A percentile compares a stretch with the other conserved stretches of the same genome.
Conservation (phyloP, 1,140 invertebrate genomes). For the Drosophila albomicans region DNA sequence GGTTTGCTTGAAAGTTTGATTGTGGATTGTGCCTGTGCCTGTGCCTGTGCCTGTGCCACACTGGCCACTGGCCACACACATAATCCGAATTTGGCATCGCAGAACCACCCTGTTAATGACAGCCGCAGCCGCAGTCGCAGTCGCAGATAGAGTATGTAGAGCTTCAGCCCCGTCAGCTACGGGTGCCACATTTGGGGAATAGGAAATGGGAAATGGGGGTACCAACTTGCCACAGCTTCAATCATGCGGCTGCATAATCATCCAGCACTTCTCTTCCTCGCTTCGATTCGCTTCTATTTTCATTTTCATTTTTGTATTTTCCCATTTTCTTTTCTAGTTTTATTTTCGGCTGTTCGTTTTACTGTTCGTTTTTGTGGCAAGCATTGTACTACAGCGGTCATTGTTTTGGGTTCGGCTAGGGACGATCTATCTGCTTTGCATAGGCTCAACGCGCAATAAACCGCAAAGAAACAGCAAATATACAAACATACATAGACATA, state of each 20-base stretch:
- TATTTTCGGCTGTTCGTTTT: not conserved
- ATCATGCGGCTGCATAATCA: constrained; percentile 58
- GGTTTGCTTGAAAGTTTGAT: constrained; percentile 43
- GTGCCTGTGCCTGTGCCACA: constrained; percentile 18
- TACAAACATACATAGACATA: not conserved
- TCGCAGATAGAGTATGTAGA: no score
- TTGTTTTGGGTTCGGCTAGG: constrained; percentile 35
- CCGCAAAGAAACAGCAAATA: constrained; percentile 25
- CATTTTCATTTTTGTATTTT: not conserved
- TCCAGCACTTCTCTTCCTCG: constrained; percentile 31
- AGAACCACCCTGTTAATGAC: constrained; percentile 56
- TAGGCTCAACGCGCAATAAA: constrained; percentile 48
- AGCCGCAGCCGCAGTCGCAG: constrained; percentile 21
- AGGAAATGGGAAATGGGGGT: not conserved
- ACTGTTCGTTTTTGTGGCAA: not conserved
- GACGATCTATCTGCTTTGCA: constrained; percentile 50
- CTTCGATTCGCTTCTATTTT: no score
- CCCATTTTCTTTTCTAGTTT: not conserved
- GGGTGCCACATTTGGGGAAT: constrained; percentile 5
- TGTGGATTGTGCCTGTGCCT: constrained; percentile 32
- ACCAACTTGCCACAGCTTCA: constrained; percentile 46
- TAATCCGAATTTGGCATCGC: constrained; percentile 45
- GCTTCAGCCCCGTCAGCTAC: constrained; percentile 5
- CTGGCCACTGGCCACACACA: constrained; percentile 32
- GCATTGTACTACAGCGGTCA: constrained; percentile 34